These are phyloP conservation scores for Ruditapes philippinarum DNA, from an alignment of 1,140 invertebrate genomes.

Conservation along the genomic window DNA sequence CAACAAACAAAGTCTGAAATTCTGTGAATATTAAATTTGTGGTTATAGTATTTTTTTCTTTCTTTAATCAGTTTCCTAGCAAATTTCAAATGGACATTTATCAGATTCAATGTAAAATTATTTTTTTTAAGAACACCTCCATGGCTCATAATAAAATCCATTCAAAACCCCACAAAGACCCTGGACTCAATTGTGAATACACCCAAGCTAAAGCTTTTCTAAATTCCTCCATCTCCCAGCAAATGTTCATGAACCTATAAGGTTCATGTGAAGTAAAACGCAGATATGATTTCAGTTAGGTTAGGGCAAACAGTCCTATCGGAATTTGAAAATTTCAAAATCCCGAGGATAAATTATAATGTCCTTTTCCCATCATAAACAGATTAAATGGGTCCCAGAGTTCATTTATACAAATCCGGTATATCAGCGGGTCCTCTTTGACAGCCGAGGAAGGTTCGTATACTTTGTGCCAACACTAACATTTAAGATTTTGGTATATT, in stretches of 20 bases:
- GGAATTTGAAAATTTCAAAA: conserved; percentile 64
- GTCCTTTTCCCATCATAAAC: conserved; percentile 66
- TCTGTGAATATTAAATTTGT: too few relatives aligned
- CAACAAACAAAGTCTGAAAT: too few relatives aligned
- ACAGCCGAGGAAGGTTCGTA: conserved; percentile 30
- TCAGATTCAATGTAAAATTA: neutral
- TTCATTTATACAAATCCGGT: conserved; percentile 61
- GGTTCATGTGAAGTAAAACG: conserved; percentile 62
- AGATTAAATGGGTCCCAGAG: conserved; percentile 61
- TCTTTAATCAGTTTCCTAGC: too few relatives aligned
- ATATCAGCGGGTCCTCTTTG: conserved; percentile 50
- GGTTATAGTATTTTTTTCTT: too few relatives aligned
- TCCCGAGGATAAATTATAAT: conserved; percentile 64
- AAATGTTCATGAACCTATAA: conserved; percentile 2
- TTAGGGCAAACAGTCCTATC: conserved; percentile 50
- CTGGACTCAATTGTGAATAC: conserved; percentile 10
- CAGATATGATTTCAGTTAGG: conserved; percentile 22
- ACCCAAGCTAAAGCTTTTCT: conserved; percentile 24
- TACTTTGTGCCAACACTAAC: neutral
- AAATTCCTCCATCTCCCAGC: conserved; percentile 20
- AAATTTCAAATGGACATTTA: too few relatives aligned
- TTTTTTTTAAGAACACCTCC: neutral
- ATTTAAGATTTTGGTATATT: too few relatives aligned
- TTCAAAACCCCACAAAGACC: conserved; percentile 33
- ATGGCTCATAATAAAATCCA: conserved; percentile 23